Base-by-base conservation (phyloP, 2,113 vertebrate genomes). In the Pycnonotus jocosus region DNA sequence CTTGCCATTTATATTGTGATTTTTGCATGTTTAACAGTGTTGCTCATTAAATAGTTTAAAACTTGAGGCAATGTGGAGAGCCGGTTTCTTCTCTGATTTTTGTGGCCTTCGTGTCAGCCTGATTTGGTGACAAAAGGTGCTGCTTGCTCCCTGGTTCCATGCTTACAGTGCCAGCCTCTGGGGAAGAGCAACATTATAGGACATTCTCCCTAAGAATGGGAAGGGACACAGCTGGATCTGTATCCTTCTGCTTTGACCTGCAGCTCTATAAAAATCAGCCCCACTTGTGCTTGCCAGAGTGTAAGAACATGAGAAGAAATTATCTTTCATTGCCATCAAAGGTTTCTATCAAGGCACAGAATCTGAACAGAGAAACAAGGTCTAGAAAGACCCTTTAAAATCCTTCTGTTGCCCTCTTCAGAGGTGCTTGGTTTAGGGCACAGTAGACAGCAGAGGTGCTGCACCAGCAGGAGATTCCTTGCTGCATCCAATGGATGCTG, bases 401-500 rank as follows among this genome's bases (percentile, higher is more conserved):
- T 31, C n/a, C 33, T 86, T n/a, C 33, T 81, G 20, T 81, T 17
- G 10, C 11, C 8, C 15, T 77, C 11, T 23, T 42, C 31, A 64
- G n/a, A 61, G 14, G 4, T 77, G 33, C 27, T 69, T 80, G n/a
- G 13, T 65, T 50, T 77, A 33, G 35, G 40, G 6, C 24, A 37
- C 22, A 62, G 31, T 7, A 57, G 25, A 35, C 8, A 35, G 27
- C 33, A 82, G 57, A 62, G 11, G 8, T 30, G 21, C 33, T 47
- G 44, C 0, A 2, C 21, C 21, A 64, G 21, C 21, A 25, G 25
- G 12, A 77, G 27, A 28, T n/a, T 37, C 72, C 69, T 60, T 68
- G 23, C 37, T 65, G 37, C 0, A 0, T 48, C 50, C 13, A 3
- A 1, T 12, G 27, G 21, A 28, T 31, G 38, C 38, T 42, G 35